phyloP scores from a whole-genome alignment of 2,888 invertebrate species.

The Sinhomidia bicolor region DNA sequence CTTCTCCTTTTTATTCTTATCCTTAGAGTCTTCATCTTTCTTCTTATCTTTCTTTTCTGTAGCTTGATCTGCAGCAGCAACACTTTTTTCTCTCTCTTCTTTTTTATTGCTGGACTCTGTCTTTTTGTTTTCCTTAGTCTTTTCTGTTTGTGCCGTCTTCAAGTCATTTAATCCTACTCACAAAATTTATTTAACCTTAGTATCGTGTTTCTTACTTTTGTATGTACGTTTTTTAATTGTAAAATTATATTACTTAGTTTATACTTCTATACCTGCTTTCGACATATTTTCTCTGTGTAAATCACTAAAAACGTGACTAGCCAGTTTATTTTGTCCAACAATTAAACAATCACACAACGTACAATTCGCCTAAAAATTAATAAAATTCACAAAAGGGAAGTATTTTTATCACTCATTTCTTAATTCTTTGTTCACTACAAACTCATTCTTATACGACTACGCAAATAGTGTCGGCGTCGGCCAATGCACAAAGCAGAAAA shows the following conservation, averaged over 20 bases:
- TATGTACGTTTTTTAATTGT: not conserved
- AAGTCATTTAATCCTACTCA: not conserved
- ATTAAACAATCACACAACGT: slow-evolving; percentile 75
- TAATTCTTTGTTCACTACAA: not conserved
- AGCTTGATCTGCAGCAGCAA: not conserved
- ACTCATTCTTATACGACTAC: too few relatives aligned
- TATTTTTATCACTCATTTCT: too few relatives aligned
- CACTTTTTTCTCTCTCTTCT: not conserved
- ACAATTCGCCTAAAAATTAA: slow-evolving; percentile 76
- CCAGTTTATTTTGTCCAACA: slow-evolving; percentile 70
- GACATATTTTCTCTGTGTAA: slow-evolving; percentile 73
- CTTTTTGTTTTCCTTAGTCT: not conserved
- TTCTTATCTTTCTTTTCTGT: slow-evolving; percentile 20
- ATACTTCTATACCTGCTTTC: slow-evolving; percentile 59
- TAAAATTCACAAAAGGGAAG: too few relatives aligned
- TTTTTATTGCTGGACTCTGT: not conserved
- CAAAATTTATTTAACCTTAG: not conserved
- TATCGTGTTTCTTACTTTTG: too few relatives aligned
- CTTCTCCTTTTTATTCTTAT: slow-evolving; percentile 30
- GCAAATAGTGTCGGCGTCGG: too few relatives aligned
- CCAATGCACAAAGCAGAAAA: too few relatives aligned
- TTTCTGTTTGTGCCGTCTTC: slow-evolving; percentile 6
- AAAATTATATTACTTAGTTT: not conserved
- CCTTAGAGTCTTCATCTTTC: not conserved
- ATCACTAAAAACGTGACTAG: slow-evolving; percentile 73